These are phyloP conservation scores for Trimorus sp. DNA, from an alignment of 2,888 invertebrate species.

Conservation along the genomic window DNA sequence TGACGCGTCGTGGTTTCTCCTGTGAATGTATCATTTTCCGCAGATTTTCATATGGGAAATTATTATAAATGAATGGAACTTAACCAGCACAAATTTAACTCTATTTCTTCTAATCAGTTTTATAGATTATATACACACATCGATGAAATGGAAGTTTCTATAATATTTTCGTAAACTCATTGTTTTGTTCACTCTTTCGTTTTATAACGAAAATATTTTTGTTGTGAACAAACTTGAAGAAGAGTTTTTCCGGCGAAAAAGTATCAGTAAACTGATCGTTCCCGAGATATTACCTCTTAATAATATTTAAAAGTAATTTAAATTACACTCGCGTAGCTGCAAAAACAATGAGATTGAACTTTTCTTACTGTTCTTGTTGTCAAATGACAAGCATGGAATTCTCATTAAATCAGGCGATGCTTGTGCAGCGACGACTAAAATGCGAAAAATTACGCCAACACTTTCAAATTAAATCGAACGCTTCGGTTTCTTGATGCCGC, in stretches of 20 bases:
- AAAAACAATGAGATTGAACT: slow-evolving; percentile 57
- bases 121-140: no score
- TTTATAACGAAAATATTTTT: no score
- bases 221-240: not conserved
- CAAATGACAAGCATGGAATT: slow-evolving; percentile 66
- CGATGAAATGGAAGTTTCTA: no score
- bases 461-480: slow-evolving; percentile 59
- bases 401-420: slow-evolving; percentile 63
- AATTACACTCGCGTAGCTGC: slow-evolving; percentile 38
- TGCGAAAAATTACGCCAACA: slow-evolving; percentile 54
- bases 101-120: no score
- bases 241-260: slow-evolving; percentile 4
- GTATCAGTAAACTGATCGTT: slow-evolving; percentile 20
- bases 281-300: slow-evolving; percentile 41
- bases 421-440: slow-evolving; percentile 42
- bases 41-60: no score
- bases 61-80: no score
- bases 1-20: no score
- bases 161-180: no score
- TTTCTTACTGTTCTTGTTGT: slow-evolving; percentile 55
- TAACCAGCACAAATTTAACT: no score
- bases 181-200: no score
- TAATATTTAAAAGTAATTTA: slow-evolving; percentile 56
- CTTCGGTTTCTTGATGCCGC: slow-evolving; percentile 36
- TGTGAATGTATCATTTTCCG: no score